phyloP scores from a whole-genome alignment of 2,113 vertebrate genomes.

The Pituophis catenifer region DNA sequence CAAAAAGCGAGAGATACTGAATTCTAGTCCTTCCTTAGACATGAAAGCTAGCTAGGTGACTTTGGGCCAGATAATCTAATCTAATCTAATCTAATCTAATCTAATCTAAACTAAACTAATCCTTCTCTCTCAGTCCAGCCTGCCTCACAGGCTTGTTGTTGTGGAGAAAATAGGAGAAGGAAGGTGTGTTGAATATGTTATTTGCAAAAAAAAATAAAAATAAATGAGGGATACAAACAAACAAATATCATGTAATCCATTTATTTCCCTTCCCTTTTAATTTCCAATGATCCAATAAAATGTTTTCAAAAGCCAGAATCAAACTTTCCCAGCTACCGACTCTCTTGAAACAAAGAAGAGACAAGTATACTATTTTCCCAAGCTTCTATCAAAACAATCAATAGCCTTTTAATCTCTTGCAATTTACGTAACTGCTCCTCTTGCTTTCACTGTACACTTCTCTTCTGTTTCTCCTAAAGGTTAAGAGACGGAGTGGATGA shows the following conservation, averaged over 20 bases:
- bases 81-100: no score
- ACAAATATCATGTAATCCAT: not conserved
- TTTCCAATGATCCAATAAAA: conserved; percentile 9
- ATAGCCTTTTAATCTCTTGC: conserved; percentile 71
- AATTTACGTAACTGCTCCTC: conserved; percentile 75
- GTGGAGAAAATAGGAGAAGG: not conserved
- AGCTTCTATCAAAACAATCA: conserved; percentile 72
- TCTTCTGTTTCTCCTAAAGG: conserved; percentile 58
- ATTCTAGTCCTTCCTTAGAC: not conserved
- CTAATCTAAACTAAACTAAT: no score
- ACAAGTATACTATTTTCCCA: conserved; percentile 41
- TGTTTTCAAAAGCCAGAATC: conserved; percentile 13
- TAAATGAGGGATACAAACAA: not conserved
- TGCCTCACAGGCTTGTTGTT: no score
- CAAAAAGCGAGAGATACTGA: not conserved
- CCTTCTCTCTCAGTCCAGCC: no score
- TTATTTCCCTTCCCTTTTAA: conserved; percentile 7
- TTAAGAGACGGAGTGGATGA: conserved; percentile 65
- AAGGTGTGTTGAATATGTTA: not conserved
- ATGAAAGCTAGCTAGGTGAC: not conserved
- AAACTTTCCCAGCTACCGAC: conserved; percentile 4
- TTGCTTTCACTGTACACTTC: conserved; percentile 33
- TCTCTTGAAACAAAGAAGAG: conserved; percentile 28
- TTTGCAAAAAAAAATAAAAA: not conserved
- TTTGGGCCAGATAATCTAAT: no score